A percentile compares a stretch with the other conserved stretches of the same genome.
These are phyloP conservation scores for Crocuta crocuta DNA, from an alignment of 2,113 vertebrate species.

Conservation along the genomic window DNA sequence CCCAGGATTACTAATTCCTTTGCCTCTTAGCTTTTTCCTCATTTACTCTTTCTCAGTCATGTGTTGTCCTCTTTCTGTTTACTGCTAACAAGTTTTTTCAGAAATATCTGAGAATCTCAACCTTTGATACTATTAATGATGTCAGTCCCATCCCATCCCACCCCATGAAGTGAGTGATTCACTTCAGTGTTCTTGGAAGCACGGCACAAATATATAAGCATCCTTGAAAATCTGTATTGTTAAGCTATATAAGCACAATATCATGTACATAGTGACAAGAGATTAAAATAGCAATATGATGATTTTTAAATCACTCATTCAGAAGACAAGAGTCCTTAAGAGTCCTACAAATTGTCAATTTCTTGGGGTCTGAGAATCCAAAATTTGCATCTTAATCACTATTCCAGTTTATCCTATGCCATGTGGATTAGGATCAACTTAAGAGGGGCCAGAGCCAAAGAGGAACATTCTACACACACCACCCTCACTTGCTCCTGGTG, in stretches of 20 bases:
- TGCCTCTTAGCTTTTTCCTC: conserved; percentile 16
- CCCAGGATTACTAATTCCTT: background rate
- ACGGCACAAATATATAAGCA: background rate
- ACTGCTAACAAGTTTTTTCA: background rate
- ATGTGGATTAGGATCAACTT: background rate
- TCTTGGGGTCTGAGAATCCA: background rate
- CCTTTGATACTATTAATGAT: background rate
- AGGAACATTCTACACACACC: background rate
- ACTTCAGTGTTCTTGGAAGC: background rate
- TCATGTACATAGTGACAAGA: background rate
- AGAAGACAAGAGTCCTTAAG: conserved; percentile 17
- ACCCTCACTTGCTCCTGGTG: background rate
- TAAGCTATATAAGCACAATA: background rate
- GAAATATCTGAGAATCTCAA: background rate
- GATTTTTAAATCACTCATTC: background rate
- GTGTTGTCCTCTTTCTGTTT: background rate
- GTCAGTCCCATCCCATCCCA: background rate
- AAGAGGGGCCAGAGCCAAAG: background rate
- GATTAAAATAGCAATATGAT: background rate
- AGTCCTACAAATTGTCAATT: background rate
- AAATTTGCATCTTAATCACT: background rate
- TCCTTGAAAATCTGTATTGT: background rate
- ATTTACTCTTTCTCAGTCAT: background rate
- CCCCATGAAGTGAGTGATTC: background rate
- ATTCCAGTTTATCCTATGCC: background rate